Base-by-base conservation (phyloP, 2,113 vertebrate genomes). In the Pseudopodoces humilis region DNA sequence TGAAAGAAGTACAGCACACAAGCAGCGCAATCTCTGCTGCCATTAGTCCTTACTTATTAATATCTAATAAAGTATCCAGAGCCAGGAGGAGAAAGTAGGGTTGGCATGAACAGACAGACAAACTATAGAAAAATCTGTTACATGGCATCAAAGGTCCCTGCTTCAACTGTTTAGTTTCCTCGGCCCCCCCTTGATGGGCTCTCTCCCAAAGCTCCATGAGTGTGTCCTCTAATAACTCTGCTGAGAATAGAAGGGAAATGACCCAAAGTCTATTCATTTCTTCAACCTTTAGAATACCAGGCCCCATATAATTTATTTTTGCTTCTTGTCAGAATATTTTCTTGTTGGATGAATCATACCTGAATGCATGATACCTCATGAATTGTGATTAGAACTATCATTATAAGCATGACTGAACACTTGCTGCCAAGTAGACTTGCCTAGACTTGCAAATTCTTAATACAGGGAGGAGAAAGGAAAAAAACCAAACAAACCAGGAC, bases 401-500 rank as follows among this genome's bases (percentile, higher is more conserved):
- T 94, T 95, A 86, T 53, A 96, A 83, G 84, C 90, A 72, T 92
- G 77, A 91, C 25, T 95, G 89, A 94, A 71, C 71, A 81, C 41
- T 88, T 63, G 44, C 76, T 89, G 52, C 39, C 60, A 72, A 82
- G 44, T 23, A 86, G 62, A 71, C 47, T 83, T 95, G 86, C 53
- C 72, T 83, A 83, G 68, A 74, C 64, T 92, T 90, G 81, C 33
- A 92, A 88, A 89, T 86, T 55, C 24, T 49, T 82, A 77, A 43
- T 63, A 75, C 6, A 21, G 16, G 9, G 13, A 77, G 35, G 16
- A 33, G 10, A 44, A 18, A 22, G 1, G 0, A 3, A 15, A 15
- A 13, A 27, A 49, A 14, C 14, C 13, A 13, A 7, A 13, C 8
- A 35, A 10, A 3, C 3, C 9, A 58, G 9, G 19, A 35, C n/a